A percentile compares a stretch with the other conserved stretches of the same genome.
These are phyloP conservation scores for Bradynema listronoti DNA, from an alignment of 1,140 invertebrate genomes.

Conservation along the genomic window DNA sequence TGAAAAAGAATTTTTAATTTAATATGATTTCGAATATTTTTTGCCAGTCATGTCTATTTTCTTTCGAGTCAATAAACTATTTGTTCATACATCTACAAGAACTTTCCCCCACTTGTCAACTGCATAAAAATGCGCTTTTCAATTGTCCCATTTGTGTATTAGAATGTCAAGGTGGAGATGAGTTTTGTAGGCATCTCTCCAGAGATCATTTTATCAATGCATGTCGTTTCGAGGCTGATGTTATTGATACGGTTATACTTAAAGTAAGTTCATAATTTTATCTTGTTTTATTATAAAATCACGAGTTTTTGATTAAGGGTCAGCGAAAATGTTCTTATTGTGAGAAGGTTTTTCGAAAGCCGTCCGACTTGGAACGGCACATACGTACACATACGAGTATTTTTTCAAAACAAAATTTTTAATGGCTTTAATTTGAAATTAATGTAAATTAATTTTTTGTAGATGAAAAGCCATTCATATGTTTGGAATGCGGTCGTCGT, in stretches of 20 bases:
- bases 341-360: background rate
- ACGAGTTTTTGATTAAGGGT: background rate
- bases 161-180: background rate
- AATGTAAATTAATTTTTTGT: background rate
- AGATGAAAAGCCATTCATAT: slow-evolving; percentile 5
- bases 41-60: slow-evolving; percentile 5
- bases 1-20: background rate
- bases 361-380: background rate
- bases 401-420: background rate
- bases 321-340: slow-evolving; percentile 2
- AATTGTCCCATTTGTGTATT: background rate
- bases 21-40: background rate
- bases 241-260: background rate
- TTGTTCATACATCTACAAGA: slow-evolving; percentile 6
- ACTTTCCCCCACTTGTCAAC: background rate
- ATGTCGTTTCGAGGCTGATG: background rate
- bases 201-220: too few relatives aligned
- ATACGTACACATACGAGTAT: slow-evolving; percentile 6
- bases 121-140: background rate
- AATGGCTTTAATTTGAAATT: background rate
- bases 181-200: too few relatives aligned
- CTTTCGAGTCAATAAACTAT: background rate
- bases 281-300: background rate
- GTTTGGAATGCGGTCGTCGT: background rate
- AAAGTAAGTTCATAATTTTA: background rate